Conservation (phyloP, 1,140 invertebrate genomes). For the Philopotamus ludificatus region DNA sequence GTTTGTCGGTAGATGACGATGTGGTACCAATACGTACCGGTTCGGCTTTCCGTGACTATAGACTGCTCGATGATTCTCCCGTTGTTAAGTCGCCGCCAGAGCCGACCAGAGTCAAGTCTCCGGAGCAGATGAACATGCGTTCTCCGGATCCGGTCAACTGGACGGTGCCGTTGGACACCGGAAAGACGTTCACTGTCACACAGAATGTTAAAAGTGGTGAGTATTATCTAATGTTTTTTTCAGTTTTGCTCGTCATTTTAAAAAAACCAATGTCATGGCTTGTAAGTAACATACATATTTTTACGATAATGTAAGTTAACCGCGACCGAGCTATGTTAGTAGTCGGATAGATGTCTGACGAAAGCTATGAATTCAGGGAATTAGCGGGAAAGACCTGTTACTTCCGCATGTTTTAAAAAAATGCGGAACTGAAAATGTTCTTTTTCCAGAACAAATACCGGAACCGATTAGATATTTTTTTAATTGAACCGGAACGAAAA, state of each 20-base stretch:
- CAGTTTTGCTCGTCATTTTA: too few species aligned
- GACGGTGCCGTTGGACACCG: slow-evolving; percentile 90
- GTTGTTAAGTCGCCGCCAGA: slow-evolving; percentile 87
- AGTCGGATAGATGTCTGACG: too few species aligned
- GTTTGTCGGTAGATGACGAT: slow-evolving; percentile 48
- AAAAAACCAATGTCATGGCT: too few species aligned
- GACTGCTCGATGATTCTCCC: slow-evolving; percentile 53
- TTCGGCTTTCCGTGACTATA: slow-evolving; percentile 54
- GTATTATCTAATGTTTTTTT: slow-evolving; percentile 33
- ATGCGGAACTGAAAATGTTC: not conserved
- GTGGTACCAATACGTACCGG: slow-evolving; percentile 52
- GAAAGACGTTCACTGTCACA: slow-evolving; percentile 88
- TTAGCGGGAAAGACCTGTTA: too few species aligned
- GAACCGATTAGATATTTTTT: too few species aligned
- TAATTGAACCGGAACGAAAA: too few species aligned
- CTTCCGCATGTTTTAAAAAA: too few species aligned
- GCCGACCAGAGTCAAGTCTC: slow-evolving; percentile 87
- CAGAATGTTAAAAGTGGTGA: slow-evolving; percentile 86
- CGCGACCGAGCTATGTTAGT: too few species aligned
- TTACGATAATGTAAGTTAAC: too few species aligned
- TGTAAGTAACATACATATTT: too few species aligned
- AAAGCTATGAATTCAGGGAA: too few species aligned
- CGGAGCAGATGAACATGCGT: slow-evolving; percentile 87
- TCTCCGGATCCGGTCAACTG: slow-evolving; percentile 91
- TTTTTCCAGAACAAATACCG: too few species aligned